Percentiles rank a stretch among this genome's conserved stretches.
Conservation (phyloP, 2,113 vertebrate species). For the Oreochromis spilurus region DNA sequence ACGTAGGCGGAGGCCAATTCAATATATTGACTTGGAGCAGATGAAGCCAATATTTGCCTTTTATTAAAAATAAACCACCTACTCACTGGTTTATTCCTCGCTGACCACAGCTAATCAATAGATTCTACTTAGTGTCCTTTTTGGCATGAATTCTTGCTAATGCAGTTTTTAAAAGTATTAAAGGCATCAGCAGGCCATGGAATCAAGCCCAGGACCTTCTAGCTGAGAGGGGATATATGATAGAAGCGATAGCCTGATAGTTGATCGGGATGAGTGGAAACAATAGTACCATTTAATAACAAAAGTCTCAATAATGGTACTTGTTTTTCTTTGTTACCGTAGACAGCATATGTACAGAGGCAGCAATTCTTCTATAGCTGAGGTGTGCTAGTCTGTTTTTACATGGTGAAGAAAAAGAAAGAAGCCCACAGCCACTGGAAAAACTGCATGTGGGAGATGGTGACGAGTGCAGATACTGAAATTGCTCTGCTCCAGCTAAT, state of each 20-base stretch:
- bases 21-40: background rate
- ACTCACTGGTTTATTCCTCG: background rate
- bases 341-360: background rate
- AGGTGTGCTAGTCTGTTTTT: background rate
- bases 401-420: background rate
- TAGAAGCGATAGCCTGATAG: background rate
- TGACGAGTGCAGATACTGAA: background rate
- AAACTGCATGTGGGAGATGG: background rate
- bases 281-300: background rate
- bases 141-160: background rate
- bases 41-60: background rate
- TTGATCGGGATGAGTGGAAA: background rate
- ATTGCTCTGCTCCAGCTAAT: background rate
- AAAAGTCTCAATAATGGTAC: background rate
- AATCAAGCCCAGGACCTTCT: background rate
- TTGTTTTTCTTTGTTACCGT: background rate
- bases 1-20: background rate
- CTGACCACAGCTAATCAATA: background rate
- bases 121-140: background rate
- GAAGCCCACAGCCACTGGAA: background rate
- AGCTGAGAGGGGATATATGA: background rate
- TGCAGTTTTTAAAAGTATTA: background rate
- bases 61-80: constrained; percentile 1
- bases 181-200: background rate
- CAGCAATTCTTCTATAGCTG: background rate